Base-by-base conservation (phyloP, 2,797 vertebrate species). In the Onychomys torridus region DNA sequence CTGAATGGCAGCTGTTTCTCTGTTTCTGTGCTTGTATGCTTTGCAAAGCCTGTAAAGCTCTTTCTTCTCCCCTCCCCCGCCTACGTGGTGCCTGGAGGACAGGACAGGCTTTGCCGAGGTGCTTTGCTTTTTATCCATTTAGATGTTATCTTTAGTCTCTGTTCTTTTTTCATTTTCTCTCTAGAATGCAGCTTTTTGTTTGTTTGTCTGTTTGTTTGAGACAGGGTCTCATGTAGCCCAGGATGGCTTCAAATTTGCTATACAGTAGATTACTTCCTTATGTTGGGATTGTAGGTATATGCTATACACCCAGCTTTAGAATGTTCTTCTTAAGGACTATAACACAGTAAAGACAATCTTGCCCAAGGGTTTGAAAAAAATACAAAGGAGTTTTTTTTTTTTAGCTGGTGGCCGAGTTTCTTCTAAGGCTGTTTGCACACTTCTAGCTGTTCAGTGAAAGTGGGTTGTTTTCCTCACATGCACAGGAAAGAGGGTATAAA, bases 51-150 rank as follows among this genome's bases (percentile, higher is more conserved):
- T 75, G 37, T 17, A 19, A 37, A 25, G 27, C 52, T 43, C 76
- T 93, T 93, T 87, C 32, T 21, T 32, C 43, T 78, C 49, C 13
- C 59, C 49, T 0, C 5, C 34, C 46, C 78, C 25, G n/a, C 67
- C 1, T 29, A 61, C 55, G 21, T 0, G 34, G 55, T 34, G 63
- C 83, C 91, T 43, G 5, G 73, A 59, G 43, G 78, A 73, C 11
- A 6, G 59, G 59, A 90, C 73, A 75, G 89, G 21, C 57, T 96
- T 76, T 40, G 84, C 84, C 88, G 61, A 37, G 17, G n/a, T n/a
- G 82, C 86, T 69, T 85, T 67, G 65, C 49, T 83, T 84, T 92
- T 91, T 40, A 40, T 40, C 79, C 76, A 59, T 82, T 96, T 96
- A 49, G 75, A 61, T 37, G 69, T 84, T n/a, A 63, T 78, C 78